Evolutionary conservation across 2,113 vertebrate species (phyloP).

Genomic region (Lontra canadensis): DNA sequence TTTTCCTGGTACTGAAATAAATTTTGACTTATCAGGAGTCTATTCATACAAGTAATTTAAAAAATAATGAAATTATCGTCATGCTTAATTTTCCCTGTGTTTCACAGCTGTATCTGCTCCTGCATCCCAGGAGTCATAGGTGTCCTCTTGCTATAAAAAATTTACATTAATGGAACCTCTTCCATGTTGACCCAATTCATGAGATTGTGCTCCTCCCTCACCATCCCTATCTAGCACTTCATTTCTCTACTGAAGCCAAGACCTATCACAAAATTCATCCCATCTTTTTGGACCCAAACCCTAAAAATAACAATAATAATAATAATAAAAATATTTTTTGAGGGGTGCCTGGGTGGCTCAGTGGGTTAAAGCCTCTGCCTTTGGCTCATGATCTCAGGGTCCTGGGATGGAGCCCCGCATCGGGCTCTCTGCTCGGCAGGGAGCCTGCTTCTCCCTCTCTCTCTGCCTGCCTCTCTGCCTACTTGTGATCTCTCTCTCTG

Average conservation of each 20-base stretch:
- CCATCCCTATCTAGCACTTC: neutral
- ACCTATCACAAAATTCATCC: neutral
- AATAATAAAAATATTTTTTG: neutral
- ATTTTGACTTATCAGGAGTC: neutral
- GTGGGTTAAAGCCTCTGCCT: no score
- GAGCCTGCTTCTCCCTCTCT: no score
- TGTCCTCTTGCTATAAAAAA: neutral
- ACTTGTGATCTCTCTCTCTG: no score
- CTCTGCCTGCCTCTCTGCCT: no score
- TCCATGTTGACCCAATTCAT: neutral
- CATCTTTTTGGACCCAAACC: neutral
- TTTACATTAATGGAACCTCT: neutral
- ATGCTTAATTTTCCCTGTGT: neutral
- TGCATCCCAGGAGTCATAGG: accelerated
- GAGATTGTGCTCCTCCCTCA: neutral
- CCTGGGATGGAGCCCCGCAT: no score
- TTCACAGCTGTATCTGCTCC: neutral
- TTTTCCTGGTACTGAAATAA: neutral
- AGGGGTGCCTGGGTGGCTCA: neutral
- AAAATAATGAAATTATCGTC: neutral
- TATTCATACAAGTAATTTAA: neutral
- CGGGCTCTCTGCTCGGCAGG: no score
- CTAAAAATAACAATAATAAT: neutral
- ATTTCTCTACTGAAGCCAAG: neutral
- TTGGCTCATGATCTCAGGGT: no score